Percentiles rank a stretch among this genome's conserved stretches.
phyloP scores from a whole-genome alignment of 2,113 vertebrate species.

The Carlito syrichta region DNA sequence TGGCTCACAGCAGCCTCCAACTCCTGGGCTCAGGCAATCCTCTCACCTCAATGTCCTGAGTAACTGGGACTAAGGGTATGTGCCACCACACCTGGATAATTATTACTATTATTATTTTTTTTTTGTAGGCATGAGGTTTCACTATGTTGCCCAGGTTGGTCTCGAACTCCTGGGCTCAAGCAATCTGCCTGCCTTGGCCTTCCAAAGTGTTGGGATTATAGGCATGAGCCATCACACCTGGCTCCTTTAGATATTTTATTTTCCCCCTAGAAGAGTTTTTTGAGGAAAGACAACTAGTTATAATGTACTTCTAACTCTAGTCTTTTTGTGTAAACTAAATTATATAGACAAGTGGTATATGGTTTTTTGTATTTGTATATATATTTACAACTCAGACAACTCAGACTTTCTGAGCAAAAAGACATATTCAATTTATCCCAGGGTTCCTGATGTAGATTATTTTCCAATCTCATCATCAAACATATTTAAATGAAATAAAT shows the following conservation, averaged over 20 bases:
- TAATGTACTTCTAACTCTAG: background rate
- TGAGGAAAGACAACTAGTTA: background rate
- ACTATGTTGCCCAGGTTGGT: too few species aligned
- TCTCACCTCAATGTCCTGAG: too few species aligned
- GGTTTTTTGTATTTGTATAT: background rate
- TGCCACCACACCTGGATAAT: too few species aligned
- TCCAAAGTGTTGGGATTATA: too few species aligned
- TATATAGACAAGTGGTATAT: background rate
- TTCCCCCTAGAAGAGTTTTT: background rate
- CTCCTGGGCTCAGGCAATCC: too few species aligned
- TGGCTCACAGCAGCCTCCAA: too few species aligned
- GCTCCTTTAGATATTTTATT: constrained; percentile 31
- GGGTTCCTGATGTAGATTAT: constrained; percentile 30
- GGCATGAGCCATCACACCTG: too few species aligned
- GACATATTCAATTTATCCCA: constrained; percentile 55
- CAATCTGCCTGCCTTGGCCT: too few species aligned
- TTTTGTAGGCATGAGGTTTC: too few species aligned
- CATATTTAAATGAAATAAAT: constrained; percentile 57
- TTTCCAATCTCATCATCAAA: constrained; percentile 49
- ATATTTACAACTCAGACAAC: constrained; percentile 48
- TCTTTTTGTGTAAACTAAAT: background rate
- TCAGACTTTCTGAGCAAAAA: constrained; percentile 55
- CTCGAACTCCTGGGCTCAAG: too few species aligned
- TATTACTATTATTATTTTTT: too few species aligned
- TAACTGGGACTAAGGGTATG: too few species aligned